Evolutionary conservation across 2,797 vertebrate species (phyloP), one percentile per base, ranked within the genome.

Genomic region (Melanotaenia parkinsoni): DNA sequence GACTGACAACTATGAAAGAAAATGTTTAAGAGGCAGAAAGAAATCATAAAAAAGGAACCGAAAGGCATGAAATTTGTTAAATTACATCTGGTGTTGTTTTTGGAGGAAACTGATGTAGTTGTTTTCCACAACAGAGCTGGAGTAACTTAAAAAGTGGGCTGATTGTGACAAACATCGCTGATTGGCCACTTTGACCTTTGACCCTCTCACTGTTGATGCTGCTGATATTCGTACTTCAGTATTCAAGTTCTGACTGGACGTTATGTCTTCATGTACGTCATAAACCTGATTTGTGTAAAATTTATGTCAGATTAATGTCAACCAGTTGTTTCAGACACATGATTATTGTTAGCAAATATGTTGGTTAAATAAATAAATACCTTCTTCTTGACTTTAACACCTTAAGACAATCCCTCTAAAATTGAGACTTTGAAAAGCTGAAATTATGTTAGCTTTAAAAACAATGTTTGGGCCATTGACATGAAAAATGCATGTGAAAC

Each of bases 181-280:
- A 67, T 79, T 51, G 63, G 47, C 18, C 38, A 22, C 24, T 38
- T 74, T 80, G 73, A 81, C 81, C 83, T 87, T 74, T 87, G 80
- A 87, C 75, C 60, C 30, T 43, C 12, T 62, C 18, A 18, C 20
- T 68, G 37, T 64, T 57, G 54, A 43, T 64, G 62, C 20, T 65
- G 74, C 38, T 68, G 67, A 56, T 75, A 22, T 61, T 61, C 2
- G 28, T 81, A 69, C 68, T 22, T 24, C 63, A 54, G 3, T 2
- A 14, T 63, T 24, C 50, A 33, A 35, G 24, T 67, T 54, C 3
- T 60, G 58, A 58, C 12, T 66, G 6, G 47, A 51, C 26, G 58
- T 37, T 2, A 51, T 38, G 3, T 24, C 2, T 56, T 22, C 60
- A 10, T 67, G 11, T n/a, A 43, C 64, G 32, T 51, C 11, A 6